Conservation (phyloP, 2,113 vertebrate species). For the Cricetomys ansorgei region DNA sequence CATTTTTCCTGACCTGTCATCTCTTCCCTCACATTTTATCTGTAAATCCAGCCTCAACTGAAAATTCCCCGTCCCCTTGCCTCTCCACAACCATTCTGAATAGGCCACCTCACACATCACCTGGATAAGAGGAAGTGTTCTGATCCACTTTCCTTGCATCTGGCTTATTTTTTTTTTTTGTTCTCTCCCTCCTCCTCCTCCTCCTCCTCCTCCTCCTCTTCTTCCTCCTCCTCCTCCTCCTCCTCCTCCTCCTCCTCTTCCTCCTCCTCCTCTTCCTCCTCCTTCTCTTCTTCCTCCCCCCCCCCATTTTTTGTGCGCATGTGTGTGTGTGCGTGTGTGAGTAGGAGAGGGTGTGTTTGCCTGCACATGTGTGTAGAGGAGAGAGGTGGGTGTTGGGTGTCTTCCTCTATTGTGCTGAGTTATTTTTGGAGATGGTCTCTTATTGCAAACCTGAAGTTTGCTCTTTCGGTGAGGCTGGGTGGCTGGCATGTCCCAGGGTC, state of each 20-base stretch:
- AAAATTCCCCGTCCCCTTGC: background rate
- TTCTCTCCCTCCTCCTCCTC: background rate
- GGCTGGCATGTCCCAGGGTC: background rate
- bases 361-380: background rate
- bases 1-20: background rate
- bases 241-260: background rate
- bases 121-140: background rate
- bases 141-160: background rate
- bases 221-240: accelerated
- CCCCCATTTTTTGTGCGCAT: background rate
- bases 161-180: background rate
- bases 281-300: too few species aligned
- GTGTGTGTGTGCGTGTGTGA: background rate
- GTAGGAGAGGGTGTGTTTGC: background rate
- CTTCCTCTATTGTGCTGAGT: background rate
- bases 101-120: background rate
- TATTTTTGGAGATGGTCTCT: background rate
- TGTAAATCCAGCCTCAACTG: background rate
- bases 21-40: background rate
- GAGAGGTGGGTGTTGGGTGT: background rate
- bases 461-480: background rate
- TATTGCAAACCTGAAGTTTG: background rate
- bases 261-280: too few species aligned
- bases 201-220: background rate
- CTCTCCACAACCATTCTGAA: background rate